These are phyloP conservation scores for Botrylloides violaceus DNA, from an alignment of 23 tunicate species.

Conservation along the genomic window DNA sequence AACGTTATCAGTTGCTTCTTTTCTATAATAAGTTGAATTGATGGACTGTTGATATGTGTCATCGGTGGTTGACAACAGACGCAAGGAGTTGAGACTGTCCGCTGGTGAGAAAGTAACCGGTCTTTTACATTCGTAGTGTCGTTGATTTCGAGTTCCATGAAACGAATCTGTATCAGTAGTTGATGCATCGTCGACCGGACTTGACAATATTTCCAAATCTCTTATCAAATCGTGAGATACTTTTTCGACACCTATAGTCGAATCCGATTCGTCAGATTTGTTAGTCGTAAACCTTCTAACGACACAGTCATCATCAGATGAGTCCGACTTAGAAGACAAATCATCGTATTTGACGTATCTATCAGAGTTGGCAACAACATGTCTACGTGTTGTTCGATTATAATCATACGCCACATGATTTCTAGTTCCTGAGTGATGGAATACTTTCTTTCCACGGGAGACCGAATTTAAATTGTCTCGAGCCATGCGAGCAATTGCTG, in stretches of 20 bases:
- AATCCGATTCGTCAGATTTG: background rate
- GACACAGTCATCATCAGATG: background rate
- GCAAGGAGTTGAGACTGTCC: conserved; percentile 48
- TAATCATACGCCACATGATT: background rate
- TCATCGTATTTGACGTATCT: background rate
- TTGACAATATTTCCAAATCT: conserved; percentile 48
- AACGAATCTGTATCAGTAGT: conserved; percentile 1
- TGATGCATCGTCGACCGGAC: conserved; percentile 35
- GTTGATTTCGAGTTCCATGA: background rate
- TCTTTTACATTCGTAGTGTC: background rate
- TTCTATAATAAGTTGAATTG: background rate
- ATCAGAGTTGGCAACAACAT: background rate
- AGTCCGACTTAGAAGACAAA: background rate
- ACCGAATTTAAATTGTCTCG: background rate
- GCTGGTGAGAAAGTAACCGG: conserved; percentile 32
- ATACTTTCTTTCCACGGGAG: no score
- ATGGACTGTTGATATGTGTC: background rate
- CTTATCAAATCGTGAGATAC: conserved; percentile 71
- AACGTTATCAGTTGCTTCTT: background rate
- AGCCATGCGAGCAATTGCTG: background rate
- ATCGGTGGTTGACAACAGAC: conserved; percentile 18
- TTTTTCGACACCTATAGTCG: background rate
- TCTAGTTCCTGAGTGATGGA: background rate
- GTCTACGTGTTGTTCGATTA: background rate
- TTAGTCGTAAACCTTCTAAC: no score